phyloP scores from a whole-genome alignment of 53 echinoderm and acorn worm genomes.

The Crossaster papposus region DNA sequence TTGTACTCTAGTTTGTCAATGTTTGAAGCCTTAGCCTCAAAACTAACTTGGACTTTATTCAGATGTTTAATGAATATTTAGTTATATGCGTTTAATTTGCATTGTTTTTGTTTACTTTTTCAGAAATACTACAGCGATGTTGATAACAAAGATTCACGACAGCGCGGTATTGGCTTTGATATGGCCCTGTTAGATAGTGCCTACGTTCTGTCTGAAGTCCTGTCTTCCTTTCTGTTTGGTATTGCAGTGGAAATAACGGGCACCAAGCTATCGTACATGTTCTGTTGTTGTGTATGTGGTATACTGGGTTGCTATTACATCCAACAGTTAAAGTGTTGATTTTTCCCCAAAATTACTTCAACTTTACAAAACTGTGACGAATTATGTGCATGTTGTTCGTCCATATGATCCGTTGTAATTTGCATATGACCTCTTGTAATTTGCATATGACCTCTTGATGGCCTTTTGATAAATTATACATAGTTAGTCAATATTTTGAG shows the following conservation, averaged over 20 bases:
- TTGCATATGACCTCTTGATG: slow-evolving; percentile 3
- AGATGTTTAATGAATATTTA: background rate
- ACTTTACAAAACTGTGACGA: background rate
- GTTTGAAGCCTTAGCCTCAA: too few species aligned
- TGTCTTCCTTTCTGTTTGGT: slow-evolving; percentile 87
- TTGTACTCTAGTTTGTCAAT: too few species aligned
- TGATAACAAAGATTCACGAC: slow-evolving; percentile 27
- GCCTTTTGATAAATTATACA: background rate
- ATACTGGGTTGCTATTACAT: slow-evolving; percentile 65
- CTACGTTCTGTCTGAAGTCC: slow-evolving; percentile 93
- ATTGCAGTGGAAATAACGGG: slow-evolving; percentile 76
- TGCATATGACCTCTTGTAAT: background rate
- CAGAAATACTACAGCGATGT: slow-evolving; percentile 80
- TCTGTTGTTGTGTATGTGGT: slow-evolving; percentile 79
- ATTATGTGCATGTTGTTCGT: background rate
- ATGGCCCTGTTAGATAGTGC: slow-evolving; percentile 92
- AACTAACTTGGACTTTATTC: too few species aligned
- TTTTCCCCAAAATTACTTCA: background rate
- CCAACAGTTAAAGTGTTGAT: slow-evolving; percentile 21
- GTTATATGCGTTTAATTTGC: background rate
- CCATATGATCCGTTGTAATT: background rate
- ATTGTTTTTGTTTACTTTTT: slow-evolving; percentile 10
- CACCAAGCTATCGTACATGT: slow-evolving; percentile 78
- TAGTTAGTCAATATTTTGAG: too few species aligned
- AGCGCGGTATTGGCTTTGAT: slow-evolving; percentile 88